Base-by-base conservation (phyloP, 2,888 invertebrate genomes). In the Hypsopygia costalis region DNA sequence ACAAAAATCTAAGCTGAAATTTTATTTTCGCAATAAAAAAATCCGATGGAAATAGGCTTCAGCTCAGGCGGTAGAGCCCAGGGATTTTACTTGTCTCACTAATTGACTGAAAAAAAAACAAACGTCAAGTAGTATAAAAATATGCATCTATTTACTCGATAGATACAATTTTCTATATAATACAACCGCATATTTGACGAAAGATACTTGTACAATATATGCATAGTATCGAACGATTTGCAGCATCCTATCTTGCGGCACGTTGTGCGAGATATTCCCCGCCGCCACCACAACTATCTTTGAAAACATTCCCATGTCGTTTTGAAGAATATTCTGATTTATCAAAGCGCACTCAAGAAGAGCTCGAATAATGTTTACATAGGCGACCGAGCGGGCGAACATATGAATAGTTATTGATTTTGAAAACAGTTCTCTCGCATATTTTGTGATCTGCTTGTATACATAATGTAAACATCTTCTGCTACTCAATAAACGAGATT, bases 321-420 rank as follows among this genome's bases (percentile, higher is more conserved):
- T 52, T 63, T 58, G 58, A 61, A 63, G 53, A 64, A 65, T 63
- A 65, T 69, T 67, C 65, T 63, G 70, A 75, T 72, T 66, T 68
- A 70, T 72, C 67, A 69, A 60, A 64, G 58, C 61, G 58, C 53
- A 59, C 43, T 51, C 52, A 41, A 49, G 43, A 48, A 52, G 55
- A 52, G 53, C 52, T 52, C 54, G 49, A 56, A 53, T 58, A 56
- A 62, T 67, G 58, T 69, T 73, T 72, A 58, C 60, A 61, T 52
- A 62, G 57, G 51, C 51, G 53, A 54, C 56, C 56, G 52, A 58
- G 58, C 51, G 44, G 46, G n/a, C 25, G n/a, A 44, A 43, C 46
- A 58, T 59, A 62, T 69, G 62, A 62, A 69, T 69, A 58, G 58
- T 58, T 64, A 69, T 69, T 67, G 62, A 62, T 69, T 65, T 62